A percentile compares a stretch with the other conserved stretches of the same genome.
phyloP scores from a whole-genome alignment of 2,113 vertebrate species.

The Chamaetylas fuelleborni region DNA sequence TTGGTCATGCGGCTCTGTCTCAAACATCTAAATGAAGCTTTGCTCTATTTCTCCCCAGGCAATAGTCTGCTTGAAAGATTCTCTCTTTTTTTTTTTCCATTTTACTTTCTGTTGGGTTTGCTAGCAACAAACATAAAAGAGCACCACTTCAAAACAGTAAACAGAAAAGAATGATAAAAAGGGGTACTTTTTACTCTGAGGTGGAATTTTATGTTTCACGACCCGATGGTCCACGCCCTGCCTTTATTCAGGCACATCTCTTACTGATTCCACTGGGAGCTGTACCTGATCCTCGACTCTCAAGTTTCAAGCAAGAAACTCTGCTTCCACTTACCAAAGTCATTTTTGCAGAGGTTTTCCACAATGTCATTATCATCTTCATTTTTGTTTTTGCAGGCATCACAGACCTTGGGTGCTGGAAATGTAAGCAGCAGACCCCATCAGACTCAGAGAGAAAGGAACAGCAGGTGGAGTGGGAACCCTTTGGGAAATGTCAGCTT shows the following conservation, averaged over 20 bases:
- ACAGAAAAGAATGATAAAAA: neutral
- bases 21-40: slow-evolving; percentile 15
- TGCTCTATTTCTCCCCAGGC: slow-evolving; percentile 38
- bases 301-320: neutral
- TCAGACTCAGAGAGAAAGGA: slow-evolving; percentile 32
- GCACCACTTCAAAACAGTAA: neutral
- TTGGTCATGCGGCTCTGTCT: slow-evolving; percentile 1
- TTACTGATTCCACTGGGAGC: neutral
- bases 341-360: slow-evolving; percentile 96
- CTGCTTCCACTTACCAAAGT: slow-evolving; percentile 89
- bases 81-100: neutral
- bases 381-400: slow-evolving; percentile 90
- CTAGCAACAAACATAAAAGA: neutral
- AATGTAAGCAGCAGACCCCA: slow-evolving; percentile 33
- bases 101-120: neutral
- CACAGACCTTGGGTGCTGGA: slow-evolving; percentile 91
- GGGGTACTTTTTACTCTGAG: neutral
- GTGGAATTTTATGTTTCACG: neutral
- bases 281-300: neutral
- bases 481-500: neutral
- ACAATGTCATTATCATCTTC: slow-evolving; percentile 97
- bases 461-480: slow-evolving; percentile 68
- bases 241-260: neutral
- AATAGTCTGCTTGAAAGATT: neutral
- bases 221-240: neutral